Evolutionary conservation across 2,888 invertebrate species (phyloP).

Genomic region (Callimorpha dominula): DNA sequence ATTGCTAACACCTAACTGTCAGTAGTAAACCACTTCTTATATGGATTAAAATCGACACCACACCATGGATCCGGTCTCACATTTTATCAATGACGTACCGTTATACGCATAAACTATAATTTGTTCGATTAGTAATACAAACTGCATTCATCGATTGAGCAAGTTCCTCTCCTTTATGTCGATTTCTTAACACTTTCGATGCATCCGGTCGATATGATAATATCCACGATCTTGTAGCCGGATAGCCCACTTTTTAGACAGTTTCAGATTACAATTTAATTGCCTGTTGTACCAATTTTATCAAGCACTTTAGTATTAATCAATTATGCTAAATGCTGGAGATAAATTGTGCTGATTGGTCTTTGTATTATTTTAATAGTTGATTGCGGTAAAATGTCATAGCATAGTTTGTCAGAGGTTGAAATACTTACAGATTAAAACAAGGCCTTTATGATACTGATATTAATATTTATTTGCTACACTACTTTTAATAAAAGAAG

Average conservation of each 20-base stretch:
- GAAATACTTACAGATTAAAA: too few species aligned
- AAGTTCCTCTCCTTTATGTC: constrained; percentile 7
- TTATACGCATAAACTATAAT: constrained; percentile 4
- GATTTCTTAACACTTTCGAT: constrained; percentile 32
- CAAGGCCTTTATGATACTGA: not conserved
- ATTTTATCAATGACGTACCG: constrained; percentile 3
- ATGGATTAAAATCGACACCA: not conserved
- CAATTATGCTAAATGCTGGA: too few species aligned
- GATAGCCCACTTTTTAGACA: constrained; percentile 10
- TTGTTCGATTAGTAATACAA: constrained; percentile 9
- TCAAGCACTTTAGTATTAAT: too few species aligned
- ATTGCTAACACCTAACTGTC: not conserved
- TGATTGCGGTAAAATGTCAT: not conserved
- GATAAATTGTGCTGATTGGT: too few species aligned
- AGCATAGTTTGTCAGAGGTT: not conserved
- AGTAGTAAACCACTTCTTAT: not conserved
- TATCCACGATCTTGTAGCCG: constrained; percentile 23
- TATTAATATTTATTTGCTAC: not conserved
- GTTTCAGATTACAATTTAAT: not conserved
- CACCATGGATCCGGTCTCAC: not conserved
- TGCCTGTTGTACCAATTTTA: too few species aligned
- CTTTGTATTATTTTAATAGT: not conserved
- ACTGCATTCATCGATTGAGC: constrained; percentile 11
- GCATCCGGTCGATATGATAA: constrained; percentile 25
- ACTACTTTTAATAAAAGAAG: constrained; percentile 1